These are phyloP conservation scores for Araneus ventricosus DNA, from an alignment of 1,140 invertebrate genomes.

Conservation along the genomic window DNA sequence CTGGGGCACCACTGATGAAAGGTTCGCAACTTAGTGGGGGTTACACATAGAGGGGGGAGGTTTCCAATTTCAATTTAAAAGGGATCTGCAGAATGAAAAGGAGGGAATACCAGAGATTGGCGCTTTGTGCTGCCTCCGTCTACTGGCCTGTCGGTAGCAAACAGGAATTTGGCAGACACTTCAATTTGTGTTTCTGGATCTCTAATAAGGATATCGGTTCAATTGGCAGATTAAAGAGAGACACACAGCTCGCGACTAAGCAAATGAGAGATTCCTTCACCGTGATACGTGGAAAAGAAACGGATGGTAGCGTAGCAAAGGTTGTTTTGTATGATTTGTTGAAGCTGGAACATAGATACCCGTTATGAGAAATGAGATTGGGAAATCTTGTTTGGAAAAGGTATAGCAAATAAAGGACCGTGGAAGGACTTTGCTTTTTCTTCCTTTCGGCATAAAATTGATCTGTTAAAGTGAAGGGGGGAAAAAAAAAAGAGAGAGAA, in stretches of 20 bases:
- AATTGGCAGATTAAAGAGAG: not conserved
- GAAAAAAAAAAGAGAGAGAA: too few species aligned
- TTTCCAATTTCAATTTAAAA: slow-evolving; percentile 38
- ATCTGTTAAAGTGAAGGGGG: too few species aligned
- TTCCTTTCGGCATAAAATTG: too few species aligned
- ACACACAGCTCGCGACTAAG: not conserved
- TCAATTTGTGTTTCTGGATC: not conserved
- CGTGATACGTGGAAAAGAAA: not conserved
- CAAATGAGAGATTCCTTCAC: not conserved
- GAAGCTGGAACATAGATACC: not conserved
- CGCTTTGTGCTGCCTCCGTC: not conserved
- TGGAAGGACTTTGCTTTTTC: too few species aligned
- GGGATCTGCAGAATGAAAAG: slow-evolving; percentile 23
- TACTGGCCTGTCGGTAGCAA: not conserved
- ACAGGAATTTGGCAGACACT: not conserved
- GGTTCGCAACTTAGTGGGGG: not conserved
- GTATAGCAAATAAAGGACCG: not conserved
- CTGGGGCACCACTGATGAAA: not conserved
- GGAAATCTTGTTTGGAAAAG: not conserved
- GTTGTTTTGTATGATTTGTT: not conserved
- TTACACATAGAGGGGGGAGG: not conserved
- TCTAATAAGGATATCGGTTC: not conserved
- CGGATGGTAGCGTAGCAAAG: not conserved
- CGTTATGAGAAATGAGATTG: not conserved
- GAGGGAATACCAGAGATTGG: not conserved